Percentiles rank a stretch among this genome's conserved stretches.
Conservation (phyloP, 2,113 vertebrate species). For the Ictalurus furcatus region DNA sequence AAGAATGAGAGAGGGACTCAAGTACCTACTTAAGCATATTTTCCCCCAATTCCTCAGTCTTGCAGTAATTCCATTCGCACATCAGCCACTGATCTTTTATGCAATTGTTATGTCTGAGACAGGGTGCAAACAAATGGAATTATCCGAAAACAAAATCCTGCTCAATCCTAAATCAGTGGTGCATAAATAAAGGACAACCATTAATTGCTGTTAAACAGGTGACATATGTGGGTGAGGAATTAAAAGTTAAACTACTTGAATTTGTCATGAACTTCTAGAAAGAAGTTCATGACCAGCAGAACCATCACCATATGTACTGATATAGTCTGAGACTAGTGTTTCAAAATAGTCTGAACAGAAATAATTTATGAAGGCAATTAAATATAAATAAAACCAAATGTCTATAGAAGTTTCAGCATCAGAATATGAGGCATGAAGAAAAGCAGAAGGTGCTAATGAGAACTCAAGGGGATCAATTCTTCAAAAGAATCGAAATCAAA, state of each 20-base stretch:
- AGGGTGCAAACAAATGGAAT: neutral
- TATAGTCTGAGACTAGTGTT: neutral
- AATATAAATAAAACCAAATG: neutral
- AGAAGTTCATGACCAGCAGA: neutral
- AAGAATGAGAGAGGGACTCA: neutral
- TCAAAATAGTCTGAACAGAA: neutral
- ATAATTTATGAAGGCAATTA: neutral
- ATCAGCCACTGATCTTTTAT: neutral
- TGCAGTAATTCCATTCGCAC: constrained; percentile 1
- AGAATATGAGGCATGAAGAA: neutral
- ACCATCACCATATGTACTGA: neutral
- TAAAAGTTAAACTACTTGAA: neutral
- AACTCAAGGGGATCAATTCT: neutral
- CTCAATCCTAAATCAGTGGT: neutral
- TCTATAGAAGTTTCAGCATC: neutral
- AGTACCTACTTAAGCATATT: neutral
- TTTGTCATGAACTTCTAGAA: neutral
- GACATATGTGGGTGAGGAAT: neutral
- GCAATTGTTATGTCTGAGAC: neutral
- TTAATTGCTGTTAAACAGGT: neutral
- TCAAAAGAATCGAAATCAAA: neutral
- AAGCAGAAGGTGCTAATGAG: constrained; percentile 31
- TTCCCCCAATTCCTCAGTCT: neutral
- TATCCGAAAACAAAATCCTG: neutral
- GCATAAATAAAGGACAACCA: neutral